phyloP scores from a whole-genome alignment of 1,140 invertebrate genomes.

The Adelges cooleyi region DNA sequence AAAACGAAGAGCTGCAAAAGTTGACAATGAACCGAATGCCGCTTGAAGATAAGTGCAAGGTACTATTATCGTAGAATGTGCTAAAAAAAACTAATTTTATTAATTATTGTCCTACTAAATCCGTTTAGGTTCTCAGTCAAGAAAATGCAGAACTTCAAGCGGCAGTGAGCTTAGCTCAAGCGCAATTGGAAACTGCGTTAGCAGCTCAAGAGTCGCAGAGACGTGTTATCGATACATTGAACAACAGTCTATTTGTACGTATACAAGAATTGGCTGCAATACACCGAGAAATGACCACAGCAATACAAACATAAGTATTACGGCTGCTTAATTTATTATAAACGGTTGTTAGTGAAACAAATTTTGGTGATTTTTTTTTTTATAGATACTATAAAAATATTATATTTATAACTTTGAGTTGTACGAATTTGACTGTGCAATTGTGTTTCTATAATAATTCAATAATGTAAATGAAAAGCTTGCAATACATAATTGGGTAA shows the following conservation, averaged over 20 bases:
- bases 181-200: constrained; percentile 68
- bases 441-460: no score
- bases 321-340: no score
- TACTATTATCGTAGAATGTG: no score
- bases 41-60: constrained; percentile 35
- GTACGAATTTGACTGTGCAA: no score
- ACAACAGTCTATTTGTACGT: constrained; percentile 66
- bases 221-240: constrained; percentile 71
- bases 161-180: constrained; percentile 62
- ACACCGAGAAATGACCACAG: constrained; percentile 69
- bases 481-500: no score
- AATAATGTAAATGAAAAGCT: no score
- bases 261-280: constrained; percentile 76
- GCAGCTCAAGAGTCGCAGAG: constrained; percentile 71
- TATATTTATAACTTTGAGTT: no score
- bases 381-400: no score
- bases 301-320: constrained; percentile 50
- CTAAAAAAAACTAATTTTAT: no score
- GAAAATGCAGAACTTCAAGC: constrained; percentile 61
- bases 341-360: no score
- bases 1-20: constrained; percentile 62
- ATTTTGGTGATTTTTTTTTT: no score
- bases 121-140: constrained; percentile 53
- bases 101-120: no score
- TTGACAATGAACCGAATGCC: constrained; percentile 33